A percentile compares a stretch with the other conserved stretches of the same genome.
Evolutionary conservation across 2,797 vertebrate genomes (phyloP).

Genomic region (Micromesistius poutassou): DNA sequence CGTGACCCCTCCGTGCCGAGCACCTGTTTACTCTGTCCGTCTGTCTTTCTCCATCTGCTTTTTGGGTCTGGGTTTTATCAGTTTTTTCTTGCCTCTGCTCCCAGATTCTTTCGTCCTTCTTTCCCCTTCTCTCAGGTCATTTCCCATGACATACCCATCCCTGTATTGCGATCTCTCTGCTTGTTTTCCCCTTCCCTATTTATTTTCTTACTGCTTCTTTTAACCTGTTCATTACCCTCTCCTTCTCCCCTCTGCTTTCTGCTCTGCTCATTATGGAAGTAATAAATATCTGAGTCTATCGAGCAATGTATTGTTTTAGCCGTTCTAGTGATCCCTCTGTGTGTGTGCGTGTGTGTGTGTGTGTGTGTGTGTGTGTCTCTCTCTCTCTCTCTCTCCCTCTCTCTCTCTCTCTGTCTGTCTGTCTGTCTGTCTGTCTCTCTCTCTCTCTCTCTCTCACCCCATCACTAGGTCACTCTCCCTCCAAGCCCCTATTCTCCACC

Average conservation of each 20-base stretch:
- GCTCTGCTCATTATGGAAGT: not conserved
- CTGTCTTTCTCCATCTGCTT: not conserved
- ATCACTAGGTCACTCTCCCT: not conserved
- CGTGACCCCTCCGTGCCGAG: not conserved
- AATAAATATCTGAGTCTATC: not conserved
- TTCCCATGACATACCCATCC: conserved; percentile 3
- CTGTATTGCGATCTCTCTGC: not conserved
- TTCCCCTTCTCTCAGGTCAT: not conserved
- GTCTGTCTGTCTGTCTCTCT: not conserved
- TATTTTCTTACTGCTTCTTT: not conserved
- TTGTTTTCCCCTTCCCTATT: not conserved
- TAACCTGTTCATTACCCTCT: too few relatives aligned
- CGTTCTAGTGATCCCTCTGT: not conserved
- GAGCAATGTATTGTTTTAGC: not conserved
- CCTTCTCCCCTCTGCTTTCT: not conserved
- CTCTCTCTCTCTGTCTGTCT: too few relatives aligned
- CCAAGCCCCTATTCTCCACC: not conserved
- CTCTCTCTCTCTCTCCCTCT: too few relatives aligned
- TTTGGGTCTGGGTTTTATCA: not conserved
- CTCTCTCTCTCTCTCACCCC: not conserved
- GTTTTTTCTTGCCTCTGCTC: conserved; percentile 14
- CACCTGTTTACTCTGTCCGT: not conserved
- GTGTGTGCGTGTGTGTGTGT: too few relatives aligned
- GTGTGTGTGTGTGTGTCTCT: too few relatives aligned
- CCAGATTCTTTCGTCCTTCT: conserved; percentile 7